phyloP scores from a whole-genome alignment of 2,113 vertebrate species.

The Seriola rivoliana region DNA sequence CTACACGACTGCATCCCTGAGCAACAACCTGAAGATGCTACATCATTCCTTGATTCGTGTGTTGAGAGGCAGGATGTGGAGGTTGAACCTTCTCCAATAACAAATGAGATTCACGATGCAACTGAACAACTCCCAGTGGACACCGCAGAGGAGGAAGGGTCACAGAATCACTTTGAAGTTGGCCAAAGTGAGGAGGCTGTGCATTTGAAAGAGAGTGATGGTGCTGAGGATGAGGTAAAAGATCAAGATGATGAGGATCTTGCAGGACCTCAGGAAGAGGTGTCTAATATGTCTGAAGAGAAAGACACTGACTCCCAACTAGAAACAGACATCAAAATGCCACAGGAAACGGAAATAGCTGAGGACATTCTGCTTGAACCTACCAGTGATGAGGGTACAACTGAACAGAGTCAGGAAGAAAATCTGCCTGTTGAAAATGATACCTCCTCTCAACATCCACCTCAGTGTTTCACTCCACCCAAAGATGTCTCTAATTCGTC shows the following conservation, averaged over 20 bases:
- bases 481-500: not conserved
- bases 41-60: not conserved
- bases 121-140: constrained; percentile 14
- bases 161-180: not conserved
- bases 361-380: constrained; percentile 10
- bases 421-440: not conserved
- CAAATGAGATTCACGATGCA: not conserved
- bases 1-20: constrained; percentile 21
- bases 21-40: constrained; percentile 18
- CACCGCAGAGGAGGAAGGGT: not conserved
- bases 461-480: not conserved
- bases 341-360: constrained; percentile 5
- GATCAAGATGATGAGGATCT: constrained; percentile 15
- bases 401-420: constrained; percentile 22
- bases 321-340: not conserved
- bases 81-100: not conserved
- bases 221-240: constrained; percentile 1
- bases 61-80: constrained; percentile 25
- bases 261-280: constrained; percentile 22
- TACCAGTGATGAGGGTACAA: not conserved
- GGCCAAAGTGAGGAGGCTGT: not conserved
- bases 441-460: not conserved
- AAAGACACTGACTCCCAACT: not conserved
- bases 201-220: constrained; percentile 4
- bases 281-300: not conserved